These are phyloP conservation scores for Coreius guichenoti DNA, from an alignment of 2,797 vertebrate species.

Conservation along the genomic window DNA sequence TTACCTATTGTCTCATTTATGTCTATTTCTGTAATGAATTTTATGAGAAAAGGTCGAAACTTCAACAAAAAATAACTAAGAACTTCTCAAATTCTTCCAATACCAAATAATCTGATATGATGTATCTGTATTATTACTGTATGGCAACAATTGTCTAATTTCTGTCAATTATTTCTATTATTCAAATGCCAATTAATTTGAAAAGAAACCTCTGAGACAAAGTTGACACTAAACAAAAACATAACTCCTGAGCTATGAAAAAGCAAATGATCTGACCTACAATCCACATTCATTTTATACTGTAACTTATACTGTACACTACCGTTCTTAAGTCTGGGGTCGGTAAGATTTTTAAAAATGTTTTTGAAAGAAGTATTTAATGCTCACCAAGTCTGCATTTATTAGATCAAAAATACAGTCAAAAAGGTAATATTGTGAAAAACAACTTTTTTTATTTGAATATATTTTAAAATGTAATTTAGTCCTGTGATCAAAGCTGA, in stretches of 20 bases:
- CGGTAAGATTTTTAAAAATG: not conserved
- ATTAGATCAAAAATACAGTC: not conserved
- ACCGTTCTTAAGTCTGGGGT: not conserved
- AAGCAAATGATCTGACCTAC: not conserved
- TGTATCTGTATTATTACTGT: too few relatives aligned
- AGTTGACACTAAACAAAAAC: not conserved
- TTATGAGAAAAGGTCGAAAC: not conserved
- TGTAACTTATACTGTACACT: not conserved
- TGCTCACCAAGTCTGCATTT: not conserved
- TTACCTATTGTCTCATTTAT: not conserved
- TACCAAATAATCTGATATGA: not conserved
- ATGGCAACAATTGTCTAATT: not conserved
- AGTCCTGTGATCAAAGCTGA: not conserved
- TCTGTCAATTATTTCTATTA: not conserved
- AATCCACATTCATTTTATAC: not conserved
- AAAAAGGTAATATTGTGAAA: not conserved
- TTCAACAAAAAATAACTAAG: not conserved
- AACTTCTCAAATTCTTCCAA: not conserved
- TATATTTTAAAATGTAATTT: not conserved
- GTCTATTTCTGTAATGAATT: not conserved
- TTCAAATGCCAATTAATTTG: not conserved
- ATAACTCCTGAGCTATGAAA: not conserved
- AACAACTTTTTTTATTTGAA: not conserved
- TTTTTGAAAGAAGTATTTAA: not conserved
- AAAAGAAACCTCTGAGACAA: not conserved